Evolutionary conservation across 2,113 vertebrate genomes (phyloP), one percentile per base, ranked within the genome.

Genomic region (Rhinolophus ferrumequinum): DNA sequence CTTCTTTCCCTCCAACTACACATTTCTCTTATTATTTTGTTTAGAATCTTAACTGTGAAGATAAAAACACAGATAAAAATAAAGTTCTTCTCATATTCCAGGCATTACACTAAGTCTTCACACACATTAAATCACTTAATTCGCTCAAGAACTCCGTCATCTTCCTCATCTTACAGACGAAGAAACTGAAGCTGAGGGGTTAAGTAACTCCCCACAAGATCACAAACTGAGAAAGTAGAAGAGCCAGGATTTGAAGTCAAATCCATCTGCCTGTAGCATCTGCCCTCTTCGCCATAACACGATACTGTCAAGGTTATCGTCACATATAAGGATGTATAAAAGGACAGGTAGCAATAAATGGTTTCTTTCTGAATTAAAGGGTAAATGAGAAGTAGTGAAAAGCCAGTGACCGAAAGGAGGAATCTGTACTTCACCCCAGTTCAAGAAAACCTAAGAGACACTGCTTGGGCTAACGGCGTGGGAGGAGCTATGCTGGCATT

Each of bases 301-400:
- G 22, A 13, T 7, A 3, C 5, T n/a, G 4, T 66, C 30, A 62
- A 75, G 22, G 10, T 72, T 90, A 73, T 76, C 19, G 89, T 66
- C 83, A 24, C 26, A 75, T n/a, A 80, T 7, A 81, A 54, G 80
- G 89, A 50, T 70, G 30, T 60, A 5, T 47, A 47, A 15, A 28
- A 3, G 66, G 15, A 16, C 21, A 76, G 30, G 77, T 66, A 80
- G 79, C 73, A 87, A n/a, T 58, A n/a, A 80, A 77, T 16, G 81
- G 26, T 62, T 69, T 66, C 6, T 56, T 56, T 19, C 9, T 88
- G 83, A 54, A 80, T 52, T 87, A 72, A 97, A 83, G n/a, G 6
- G 56, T 52, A 95, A 88, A 56, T 77, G 35, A 77, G 26, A 92
- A 84, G 66, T 19, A 88, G 72, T 90, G 50, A 95, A 88, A 96